Conservation (phyloP, 2,888 invertebrate genomes). For the Scaptomyza parva region DNA sequence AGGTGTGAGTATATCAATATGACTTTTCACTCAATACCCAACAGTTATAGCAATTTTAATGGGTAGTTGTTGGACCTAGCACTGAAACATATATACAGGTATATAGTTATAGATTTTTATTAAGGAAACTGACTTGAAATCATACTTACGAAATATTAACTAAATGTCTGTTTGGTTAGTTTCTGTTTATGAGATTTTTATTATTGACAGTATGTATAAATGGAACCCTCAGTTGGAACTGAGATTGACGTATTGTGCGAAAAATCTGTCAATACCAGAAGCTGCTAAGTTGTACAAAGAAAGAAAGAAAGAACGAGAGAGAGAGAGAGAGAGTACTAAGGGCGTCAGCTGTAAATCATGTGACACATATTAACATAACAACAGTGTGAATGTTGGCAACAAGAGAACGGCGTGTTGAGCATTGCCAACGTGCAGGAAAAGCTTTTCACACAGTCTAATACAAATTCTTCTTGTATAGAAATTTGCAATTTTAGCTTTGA, state of each 20-base stretch:
- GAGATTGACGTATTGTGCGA: slow-evolving; percentile 17
- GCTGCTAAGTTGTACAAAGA: slow-evolving; percentile 8
- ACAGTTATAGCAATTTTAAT: background rate
- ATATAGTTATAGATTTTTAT: background rate
- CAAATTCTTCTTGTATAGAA: background rate
- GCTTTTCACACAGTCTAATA: slow-evolving; percentile 2
- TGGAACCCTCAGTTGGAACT: slow-evolving; percentile 1
- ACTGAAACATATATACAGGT: background rate
- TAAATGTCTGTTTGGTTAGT: background rate
- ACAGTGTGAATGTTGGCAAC: slow-evolving; percentile 28
- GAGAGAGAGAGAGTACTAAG: slow-evolving; percentile 5
- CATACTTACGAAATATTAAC: background rate
- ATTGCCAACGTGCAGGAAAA: background rate
- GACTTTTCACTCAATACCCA: slow-evolving; percentile 9
- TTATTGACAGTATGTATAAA: background rate
- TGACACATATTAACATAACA: slow-evolving; percentile 53
- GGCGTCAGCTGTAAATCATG: slow-evolving; percentile 50
- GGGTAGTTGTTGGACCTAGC: background rate
- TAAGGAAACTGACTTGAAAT: background rate
- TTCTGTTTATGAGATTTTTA: no score
- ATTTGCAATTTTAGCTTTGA: slow-evolving; percentile 48
- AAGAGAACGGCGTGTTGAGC: slow-evolving; percentile 15
- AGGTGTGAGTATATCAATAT: slow-evolving; percentile 10
- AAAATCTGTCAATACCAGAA: slow-evolving; percentile 19
- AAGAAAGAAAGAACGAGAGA: background rate